A percentile compares a stretch with the other conserved stretches of the same genome.
Conservation (phyloP, 2,888 invertebrate genomes). For the Junonia oenone region DNA sequence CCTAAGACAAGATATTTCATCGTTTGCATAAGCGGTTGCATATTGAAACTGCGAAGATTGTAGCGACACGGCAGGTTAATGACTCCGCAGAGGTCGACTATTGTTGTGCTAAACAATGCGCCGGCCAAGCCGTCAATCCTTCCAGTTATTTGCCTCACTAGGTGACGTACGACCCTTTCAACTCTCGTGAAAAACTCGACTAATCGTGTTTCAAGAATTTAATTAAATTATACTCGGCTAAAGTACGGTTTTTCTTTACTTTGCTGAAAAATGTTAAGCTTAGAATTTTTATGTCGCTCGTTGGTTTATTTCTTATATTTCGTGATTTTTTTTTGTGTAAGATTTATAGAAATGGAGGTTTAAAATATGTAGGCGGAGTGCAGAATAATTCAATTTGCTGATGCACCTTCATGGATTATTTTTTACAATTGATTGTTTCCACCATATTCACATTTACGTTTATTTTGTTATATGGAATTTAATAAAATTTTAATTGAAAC, state of each 20-base stretch:
- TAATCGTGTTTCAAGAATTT: slow-evolving; percentile 36
- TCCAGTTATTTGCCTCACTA: slow-evolving; percentile 63
- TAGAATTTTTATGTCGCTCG: neutral
- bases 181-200: slow-evolving; percentile 50
- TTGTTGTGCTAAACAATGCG: slow-evolving; percentile 77
- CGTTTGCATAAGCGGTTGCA: slow-evolving; percentile 21
- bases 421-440: no score
- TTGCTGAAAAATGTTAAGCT: neutral
- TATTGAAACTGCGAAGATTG: slow-evolving; percentile 34
- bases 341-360: neutral
- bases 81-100: slow-evolving; percentile 73
- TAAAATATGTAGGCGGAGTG: no score
- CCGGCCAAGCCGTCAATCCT: slow-evolving; percentile 62
- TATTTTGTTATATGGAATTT: no score
- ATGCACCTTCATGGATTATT: no score
- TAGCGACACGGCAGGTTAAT: slow-evolving; percentile 69
- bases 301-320: neutral
- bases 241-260: neutral
- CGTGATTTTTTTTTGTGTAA: neutral
- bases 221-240: slow-evolving; percentile 29
- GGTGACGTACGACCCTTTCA: slow-evolving; percentile 60
- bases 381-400: no score
- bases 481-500: no score
- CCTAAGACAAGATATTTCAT: slow-evolving; percentile 4
- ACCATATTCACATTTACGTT: no score